These are phyloP conservation scores for Micropoecilia bifurca DNA, from an alignment of 2,797 vertebrate species.

Conservation along the genomic window DNA sequence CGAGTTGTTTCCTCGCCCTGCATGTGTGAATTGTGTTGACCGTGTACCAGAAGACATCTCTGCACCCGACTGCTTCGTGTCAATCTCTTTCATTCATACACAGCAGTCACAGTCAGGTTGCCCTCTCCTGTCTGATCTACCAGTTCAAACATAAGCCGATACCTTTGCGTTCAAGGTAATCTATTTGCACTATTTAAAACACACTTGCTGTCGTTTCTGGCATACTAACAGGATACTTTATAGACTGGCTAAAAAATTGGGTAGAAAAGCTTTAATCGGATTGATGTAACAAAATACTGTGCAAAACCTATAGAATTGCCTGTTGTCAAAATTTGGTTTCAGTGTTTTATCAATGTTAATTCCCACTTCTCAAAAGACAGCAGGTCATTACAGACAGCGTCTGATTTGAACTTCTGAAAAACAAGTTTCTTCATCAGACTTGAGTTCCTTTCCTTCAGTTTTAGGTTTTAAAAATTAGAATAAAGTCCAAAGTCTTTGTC, in stretches of 20 bases:
- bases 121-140: conserved; percentile 12
- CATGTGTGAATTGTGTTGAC: conserved; percentile 74
- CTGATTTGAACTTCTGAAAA: too few species aligned
- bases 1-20: conserved; percentile 72
- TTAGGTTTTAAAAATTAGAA: neutral
- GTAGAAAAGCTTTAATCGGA: neutral
- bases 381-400: neutral
- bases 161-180: neutral
- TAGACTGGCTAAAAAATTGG: neutral
- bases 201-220: neutral
- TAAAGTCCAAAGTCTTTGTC: neutral
- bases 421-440: too few species aligned
- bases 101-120: conserved; percentile 40
- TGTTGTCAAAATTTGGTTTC: neutral
- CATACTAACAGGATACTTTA: neutral
- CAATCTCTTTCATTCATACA: conserved; percentile 54
- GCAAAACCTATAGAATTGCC: neutral
- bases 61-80: conserved; percentile 50
- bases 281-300: neutral
- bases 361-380: neutral
- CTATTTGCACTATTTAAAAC: neutral
- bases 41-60: conserved; percentile 62
- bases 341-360: neutral
- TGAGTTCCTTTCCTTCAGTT: too few species aligned
- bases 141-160: neutral